Evolutionary conservation across 2,113 vertebrate species (phyloP).

Genomic region (Ptilorrhoa leucosticta): DNA sequence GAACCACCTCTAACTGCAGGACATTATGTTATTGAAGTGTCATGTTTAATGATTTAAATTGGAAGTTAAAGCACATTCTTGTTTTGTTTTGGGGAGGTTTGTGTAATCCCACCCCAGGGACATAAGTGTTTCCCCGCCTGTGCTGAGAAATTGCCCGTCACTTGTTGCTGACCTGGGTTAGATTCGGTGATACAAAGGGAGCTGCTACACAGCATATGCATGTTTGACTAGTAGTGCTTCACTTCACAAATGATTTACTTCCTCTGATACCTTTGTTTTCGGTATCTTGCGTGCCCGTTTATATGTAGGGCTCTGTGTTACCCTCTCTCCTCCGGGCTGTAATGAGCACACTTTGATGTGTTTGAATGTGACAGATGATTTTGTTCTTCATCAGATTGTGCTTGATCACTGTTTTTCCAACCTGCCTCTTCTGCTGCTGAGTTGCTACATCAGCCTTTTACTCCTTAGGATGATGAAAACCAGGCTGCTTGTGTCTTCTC

Average conservation of each 20-base stretch:
- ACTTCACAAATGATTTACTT: not conserved
- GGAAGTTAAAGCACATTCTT: not conserved
- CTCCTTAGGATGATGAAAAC: not conserved
- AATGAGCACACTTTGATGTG: not conserved
- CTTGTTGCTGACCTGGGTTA: not conserved
- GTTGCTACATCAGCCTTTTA: not conserved
- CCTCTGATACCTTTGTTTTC: not conserved
- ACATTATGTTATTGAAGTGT: not conserved
- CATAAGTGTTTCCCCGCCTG: not conserved
- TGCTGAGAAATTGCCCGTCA: not conserved
- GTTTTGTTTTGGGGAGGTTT: not conserved
- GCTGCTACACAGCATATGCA: rapidly evolving
- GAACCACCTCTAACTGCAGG: not conserved
- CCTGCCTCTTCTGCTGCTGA: not conserved
- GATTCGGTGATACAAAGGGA: rapidly evolving
- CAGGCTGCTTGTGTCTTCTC: not conserved
- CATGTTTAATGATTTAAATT: not conserved
- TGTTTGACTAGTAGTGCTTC: not conserved
- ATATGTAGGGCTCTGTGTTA: not conserved
- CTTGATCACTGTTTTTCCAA: not conserved
- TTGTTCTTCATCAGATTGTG: not conserved
- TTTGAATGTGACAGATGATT: not conserved
- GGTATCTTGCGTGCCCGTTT: not conserved
- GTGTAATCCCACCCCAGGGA: not conserved
- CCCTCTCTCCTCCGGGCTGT: not conserved